Evolutionary conservation across 1,140 invertebrate genomes (phyloP), one percentile per base, ranked within the genome.

Genomic region (Lordiphosa collinella): DNA sequence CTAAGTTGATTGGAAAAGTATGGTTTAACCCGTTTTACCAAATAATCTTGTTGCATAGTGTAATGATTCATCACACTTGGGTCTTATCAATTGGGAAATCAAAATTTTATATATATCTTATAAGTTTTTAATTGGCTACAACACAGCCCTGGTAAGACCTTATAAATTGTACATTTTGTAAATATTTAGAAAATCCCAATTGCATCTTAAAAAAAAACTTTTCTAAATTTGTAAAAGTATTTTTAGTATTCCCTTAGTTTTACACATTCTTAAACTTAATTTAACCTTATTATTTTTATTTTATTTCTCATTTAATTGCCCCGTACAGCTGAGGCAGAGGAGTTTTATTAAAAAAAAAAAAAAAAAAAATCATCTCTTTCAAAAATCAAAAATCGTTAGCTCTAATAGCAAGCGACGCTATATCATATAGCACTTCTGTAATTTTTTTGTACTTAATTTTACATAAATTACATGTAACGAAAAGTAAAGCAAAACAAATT

Each of bases 381-480:
- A 13, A 44, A 12, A 44, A 49, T 41, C 48, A 53, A 60, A 68
- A 69, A 82, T 80, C 76, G 75, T 80, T 80, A 80, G 76, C 76
- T 80, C 47, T 82, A 80, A 80, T 80, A 82, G 82, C 76, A 82
- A 71, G 61, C 76, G 76, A 80, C n/a, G n/a, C n/a, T n/a, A n/a
- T n/a, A n/a, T n/a, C n/a, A n/a, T n/a, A n/a, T n/a, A n/a, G n/a
- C 68, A 79, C 51, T 68, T 80, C 66, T 80, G 76, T 82, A 82
- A 80, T 80, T 76, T 76, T 75, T 71, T 76, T 80, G 76, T 80
- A 80, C 58, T 84, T 64, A 78, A 84, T 84, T 82, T 72, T 78
- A 82, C 76, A 84, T 84, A 84, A 84, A 82, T 82, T 84, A 82
- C 76, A 84, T 72, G 63, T 84, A 82, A 84, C 76, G 78, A 82